Conservation (phyloP, 1,140 invertebrate genomes). For the Drosophila ambigua region DNA sequence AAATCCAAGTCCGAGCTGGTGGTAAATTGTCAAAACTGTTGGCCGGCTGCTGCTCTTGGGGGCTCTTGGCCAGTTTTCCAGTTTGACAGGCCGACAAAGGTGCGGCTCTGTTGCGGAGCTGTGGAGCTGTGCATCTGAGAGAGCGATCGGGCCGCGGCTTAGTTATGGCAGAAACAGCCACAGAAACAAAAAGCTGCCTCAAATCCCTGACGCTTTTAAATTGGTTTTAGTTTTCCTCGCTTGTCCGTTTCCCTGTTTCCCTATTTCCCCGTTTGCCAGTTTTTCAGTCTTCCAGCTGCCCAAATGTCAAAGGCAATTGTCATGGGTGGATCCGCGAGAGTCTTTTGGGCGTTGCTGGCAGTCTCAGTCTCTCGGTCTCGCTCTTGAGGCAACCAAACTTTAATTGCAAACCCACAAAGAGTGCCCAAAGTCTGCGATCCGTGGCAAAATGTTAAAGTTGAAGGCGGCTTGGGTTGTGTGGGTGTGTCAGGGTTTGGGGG, state of each 20-base stretch:
- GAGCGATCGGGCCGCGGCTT: constrained; percentile 39
- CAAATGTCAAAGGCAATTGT: constrained; percentile 80
- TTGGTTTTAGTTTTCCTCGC: constrained; percentile 45
- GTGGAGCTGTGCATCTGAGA: constrained; percentile 1
- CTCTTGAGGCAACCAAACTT: constrained; percentile 23
- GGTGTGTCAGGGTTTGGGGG: constrained; percentile 29
- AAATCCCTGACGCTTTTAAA: constrained; percentile 56
- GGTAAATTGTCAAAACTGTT: constrained; percentile 78
- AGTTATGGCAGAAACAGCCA: constrained; percentile 63
- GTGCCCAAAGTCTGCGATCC: constrained; percentile 30
- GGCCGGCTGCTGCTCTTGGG: constrained; percentile 29
- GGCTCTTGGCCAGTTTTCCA: constrained; percentile 67
- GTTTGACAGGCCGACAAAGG: constrained; percentile 79
- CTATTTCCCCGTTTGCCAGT: background rate
- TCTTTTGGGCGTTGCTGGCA: constrained; percentile 45
- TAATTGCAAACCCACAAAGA: constrained; percentile 58
- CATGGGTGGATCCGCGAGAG: constrained; percentile 62
- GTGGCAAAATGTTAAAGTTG: constrained; percentile 75
- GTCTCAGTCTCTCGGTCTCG: background rate
- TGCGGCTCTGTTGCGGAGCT: constrained; percentile 51
- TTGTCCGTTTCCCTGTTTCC: constrained; percentile 4
- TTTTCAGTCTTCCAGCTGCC: constrained; percentile 31
- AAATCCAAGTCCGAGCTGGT: constrained; percentile 30
- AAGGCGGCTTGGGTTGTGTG: constrained; percentile 29
- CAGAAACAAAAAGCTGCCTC: constrained; percentile 32